phyloP scores from a whole-genome alignment of 2,888 invertebrate genomes.

The Dilophus febrilis region DNA sequence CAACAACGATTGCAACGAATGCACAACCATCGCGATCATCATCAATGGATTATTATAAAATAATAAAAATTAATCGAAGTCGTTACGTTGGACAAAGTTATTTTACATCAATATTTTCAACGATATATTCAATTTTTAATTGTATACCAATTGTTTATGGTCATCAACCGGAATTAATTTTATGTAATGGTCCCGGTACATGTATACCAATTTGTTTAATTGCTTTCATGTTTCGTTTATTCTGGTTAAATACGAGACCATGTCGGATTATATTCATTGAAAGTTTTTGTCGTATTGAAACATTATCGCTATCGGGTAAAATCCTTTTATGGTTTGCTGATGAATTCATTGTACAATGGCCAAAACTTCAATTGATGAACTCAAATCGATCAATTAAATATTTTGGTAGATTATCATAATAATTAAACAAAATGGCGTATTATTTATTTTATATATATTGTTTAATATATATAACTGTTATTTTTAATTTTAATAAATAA shows the following conservation, averaged over 20 bases:
- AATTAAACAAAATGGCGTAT: too few relatives aligned
- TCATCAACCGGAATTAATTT: conserved; percentile 59
- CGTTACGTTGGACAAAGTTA: conserved; percentile 79
- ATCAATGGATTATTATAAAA: conserved; percentile 26
- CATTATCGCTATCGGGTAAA: conserved; percentile 75
- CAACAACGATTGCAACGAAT: too few relatives aligned
- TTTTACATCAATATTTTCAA: conserved; percentile 58
- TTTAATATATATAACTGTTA: too few relatives aligned
- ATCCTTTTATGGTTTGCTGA: conserved; percentile 73
- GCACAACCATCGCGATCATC: too few relatives aligned
- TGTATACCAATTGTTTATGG: conserved; percentile 50
- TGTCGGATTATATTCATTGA: conserved; percentile 80
- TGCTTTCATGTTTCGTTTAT: conserved; percentile 53
- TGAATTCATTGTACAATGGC: conserved; percentile 87
- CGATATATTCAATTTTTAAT: conserved; percentile 49
- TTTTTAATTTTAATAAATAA: too few relatives aligned
- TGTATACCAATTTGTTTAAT: conserved; percentile 81
- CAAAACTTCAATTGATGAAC: conserved; percentile 44
- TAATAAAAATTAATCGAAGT: conserved; percentile 59
- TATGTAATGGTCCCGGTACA: conserved; percentile 94
- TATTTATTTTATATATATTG: too few relatives aligned
- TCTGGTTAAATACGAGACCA: conserved; percentile 39
- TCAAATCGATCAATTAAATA: conserved; percentile 56
- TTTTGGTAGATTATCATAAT: conserved; percentile 44
- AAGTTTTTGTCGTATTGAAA: conserved; percentile 83